Conservation (phyloP, 2,113 vertebrate genomes). For the Benitochromis conjunctus region DNA sequence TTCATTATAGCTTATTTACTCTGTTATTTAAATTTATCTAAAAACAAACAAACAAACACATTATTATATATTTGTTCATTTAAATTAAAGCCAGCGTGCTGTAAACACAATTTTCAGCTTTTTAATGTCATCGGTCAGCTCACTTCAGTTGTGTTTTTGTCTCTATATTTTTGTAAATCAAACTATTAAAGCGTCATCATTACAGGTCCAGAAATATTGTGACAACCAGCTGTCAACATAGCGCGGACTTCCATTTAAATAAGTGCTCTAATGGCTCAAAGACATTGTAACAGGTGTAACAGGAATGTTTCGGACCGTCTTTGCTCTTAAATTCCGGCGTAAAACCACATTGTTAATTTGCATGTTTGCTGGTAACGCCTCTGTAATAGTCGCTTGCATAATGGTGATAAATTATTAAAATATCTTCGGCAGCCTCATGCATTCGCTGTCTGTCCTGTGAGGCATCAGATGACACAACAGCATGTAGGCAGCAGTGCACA, state of each 20-base stretch:
- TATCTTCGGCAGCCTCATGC: background rate
- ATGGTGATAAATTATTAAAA: constrained; percentile 52
- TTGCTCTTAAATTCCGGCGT: fast-evolving
- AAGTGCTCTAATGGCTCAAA: fast-evolving
- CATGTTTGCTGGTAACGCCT: background rate
- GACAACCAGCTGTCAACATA: background rate
- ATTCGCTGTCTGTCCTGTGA: constrained; percentile 29
- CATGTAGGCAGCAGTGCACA: constrained; percentile 7
- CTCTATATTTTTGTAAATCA: background rate
- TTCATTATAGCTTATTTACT: background rate
- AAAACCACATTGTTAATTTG: background rate
- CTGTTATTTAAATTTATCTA: background rate
- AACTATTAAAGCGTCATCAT: background rate
- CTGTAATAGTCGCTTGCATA: constrained; percentile 27
- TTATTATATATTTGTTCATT: background rate
- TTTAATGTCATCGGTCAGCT: background rate
- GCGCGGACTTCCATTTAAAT: background rate
- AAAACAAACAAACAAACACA: background rate
- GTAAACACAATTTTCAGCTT: background rate
- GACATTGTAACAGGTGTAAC: fast-evolving
- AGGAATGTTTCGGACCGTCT: background rate
- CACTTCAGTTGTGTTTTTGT: background rate
- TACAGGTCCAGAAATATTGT: background rate
- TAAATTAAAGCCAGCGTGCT: fast-evolving
- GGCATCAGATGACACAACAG: constrained; percentile 47